Conservation (phyloP, 2,888 invertebrate genomes). For the Autographa pulchrina region DNA sequence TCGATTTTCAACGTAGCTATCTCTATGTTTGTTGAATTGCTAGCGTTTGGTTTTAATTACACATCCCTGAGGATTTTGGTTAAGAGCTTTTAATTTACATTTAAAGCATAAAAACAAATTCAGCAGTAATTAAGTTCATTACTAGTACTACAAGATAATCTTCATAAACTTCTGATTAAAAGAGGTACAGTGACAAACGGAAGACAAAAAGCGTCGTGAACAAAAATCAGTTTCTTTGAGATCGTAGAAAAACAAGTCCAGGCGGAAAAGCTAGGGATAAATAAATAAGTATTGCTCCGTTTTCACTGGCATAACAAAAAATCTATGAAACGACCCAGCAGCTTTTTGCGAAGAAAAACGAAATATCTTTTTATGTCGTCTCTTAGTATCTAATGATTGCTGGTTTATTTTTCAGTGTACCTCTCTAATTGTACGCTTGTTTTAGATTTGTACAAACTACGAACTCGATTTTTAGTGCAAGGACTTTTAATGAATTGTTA, state of each 20-base stretch:
- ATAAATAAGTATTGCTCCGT: slow-evolving; percentile 10
- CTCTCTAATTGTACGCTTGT: slow-evolving; percentile 3
- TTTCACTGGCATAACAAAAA: slow-evolving; percentile 10
- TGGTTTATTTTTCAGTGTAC: slow-evolving; percentile 2
- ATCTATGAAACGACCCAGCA: background rate
- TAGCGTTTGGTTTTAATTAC: slow-evolving; percentile 47
- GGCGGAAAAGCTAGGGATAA: background rate
- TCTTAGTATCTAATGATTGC: slow-evolving; percentile 6
- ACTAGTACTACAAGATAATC: background rate
- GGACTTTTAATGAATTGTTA: too few species aligned
- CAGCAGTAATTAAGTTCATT: background rate
- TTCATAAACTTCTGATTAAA: background rate
- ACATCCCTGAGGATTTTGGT: slow-evolving; percentile 24
- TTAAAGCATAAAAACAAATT: too few species aligned
- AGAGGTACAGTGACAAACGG: background rate
- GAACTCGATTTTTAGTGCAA: too few species aligned
- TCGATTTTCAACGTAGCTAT: slow-evolving; percentile 32
- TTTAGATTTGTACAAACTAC: too few species aligned
- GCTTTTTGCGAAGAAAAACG: background rate
- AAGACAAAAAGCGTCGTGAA: background rate
- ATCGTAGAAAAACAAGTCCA: background rate
- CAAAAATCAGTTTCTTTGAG: slow-evolving; percentile 2
- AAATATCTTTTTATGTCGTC: background rate
- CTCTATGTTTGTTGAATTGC: slow-evolving; percentile 26
- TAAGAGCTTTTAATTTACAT: slow-evolving; percentile 10